A percentile compares a stretch with the other conserved stretches of the same genome.
phyloP scores from a whole-genome alignment of 2,113 vertebrate species.

The Noctilio leporinus region DNA sequence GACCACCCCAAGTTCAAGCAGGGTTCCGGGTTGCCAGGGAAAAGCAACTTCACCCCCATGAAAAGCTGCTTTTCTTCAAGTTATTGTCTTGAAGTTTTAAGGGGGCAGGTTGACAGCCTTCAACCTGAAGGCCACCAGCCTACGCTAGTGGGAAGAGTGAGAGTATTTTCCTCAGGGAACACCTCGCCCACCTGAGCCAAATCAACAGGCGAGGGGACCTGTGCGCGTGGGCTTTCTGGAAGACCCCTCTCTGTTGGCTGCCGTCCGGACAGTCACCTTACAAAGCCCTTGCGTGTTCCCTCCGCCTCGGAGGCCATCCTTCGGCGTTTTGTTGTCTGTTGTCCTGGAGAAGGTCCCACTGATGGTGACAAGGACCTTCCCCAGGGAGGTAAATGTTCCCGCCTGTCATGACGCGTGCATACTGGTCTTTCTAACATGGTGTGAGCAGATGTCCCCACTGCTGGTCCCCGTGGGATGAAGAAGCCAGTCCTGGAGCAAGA shows the following conservation, averaged over 20 bases:
- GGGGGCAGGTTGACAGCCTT: not conserved
- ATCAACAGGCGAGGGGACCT: not conserved
- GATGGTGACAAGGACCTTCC: not conserved
- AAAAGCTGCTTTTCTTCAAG: no score
- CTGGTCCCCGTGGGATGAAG: accelerated
- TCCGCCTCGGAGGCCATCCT: accelerated
- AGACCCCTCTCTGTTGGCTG: not conserved
- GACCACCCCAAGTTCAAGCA: not conserved
- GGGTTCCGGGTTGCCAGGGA: no score
- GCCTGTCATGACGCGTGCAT: accelerated
- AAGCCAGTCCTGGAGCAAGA: not conserved
- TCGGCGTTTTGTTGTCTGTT: accelerated
- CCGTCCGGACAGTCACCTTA: no score
- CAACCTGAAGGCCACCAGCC: not conserved
- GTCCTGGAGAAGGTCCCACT: not conserved
- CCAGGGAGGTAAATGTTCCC: not conserved
- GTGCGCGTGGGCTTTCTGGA: no score
- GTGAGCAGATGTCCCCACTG: accelerated
- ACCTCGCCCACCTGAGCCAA: not conserved
- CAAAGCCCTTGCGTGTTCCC: not conserved
- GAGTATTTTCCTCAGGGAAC: not conserved
- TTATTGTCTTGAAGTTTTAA: accelerated
- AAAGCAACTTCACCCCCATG: not conserved
- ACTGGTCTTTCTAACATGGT: accelerated
- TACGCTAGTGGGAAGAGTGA: not conserved